These are phyloP conservation scores for Andrena camellia DNA, from an alignment of 2,888 invertebrate genomes.

Conservation along the genomic window DNA sequence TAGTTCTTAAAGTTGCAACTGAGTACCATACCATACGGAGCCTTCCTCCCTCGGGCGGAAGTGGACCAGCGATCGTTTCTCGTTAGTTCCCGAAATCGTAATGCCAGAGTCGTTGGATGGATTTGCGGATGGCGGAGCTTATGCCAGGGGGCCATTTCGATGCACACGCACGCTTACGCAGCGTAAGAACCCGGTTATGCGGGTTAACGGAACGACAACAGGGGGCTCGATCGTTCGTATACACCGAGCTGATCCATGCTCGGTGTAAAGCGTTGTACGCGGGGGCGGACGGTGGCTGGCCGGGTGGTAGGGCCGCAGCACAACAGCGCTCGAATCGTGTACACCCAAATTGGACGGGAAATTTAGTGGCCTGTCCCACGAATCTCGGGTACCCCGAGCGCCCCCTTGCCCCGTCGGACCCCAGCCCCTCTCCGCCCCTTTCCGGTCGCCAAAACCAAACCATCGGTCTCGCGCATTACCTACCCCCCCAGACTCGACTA, in stretches of 20 bases:
- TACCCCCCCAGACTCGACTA: constrained; percentile 24
- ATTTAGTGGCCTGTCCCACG: constrained; percentile 82
- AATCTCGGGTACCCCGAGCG: constrained; percentile 72
- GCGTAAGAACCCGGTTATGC: constrained; percentile 64
- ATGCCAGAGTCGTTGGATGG: constrained; percentile 12
- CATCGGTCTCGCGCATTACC: constrained; percentile 57
- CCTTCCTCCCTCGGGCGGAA: too few relatives aligned
- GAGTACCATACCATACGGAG: too few relatives aligned
- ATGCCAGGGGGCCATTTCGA: not conserved
- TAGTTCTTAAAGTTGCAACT: too few relatives aligned
- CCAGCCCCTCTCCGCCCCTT: constrained; percentile 58
- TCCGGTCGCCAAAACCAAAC: constrained; percentile 64
- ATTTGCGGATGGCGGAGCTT: constrained; percentile 22
- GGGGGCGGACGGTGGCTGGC: constrained; percentile 8
- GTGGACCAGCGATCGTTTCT: not conserved
- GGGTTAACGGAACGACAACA: constrained; percentile 61
- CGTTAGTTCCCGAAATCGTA: constrained; percentile 26
- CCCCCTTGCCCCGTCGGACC: constrained; percentile 19
- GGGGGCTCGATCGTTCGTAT: constrained; percentile 57
- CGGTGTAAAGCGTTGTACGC: constrained; percentile 60
- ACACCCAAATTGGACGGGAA: constrained; percentile 83
- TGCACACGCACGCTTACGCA: constrained; percentile 16
- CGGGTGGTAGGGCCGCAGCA: constrained; percentile 39
- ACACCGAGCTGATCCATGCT: constrained; percentile 58
- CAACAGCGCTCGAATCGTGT: constrained; percentile 78